phyloP scores from a whole-genome alignment of 2,888 invertebrate species.

The Drosophila recens region DNA sequence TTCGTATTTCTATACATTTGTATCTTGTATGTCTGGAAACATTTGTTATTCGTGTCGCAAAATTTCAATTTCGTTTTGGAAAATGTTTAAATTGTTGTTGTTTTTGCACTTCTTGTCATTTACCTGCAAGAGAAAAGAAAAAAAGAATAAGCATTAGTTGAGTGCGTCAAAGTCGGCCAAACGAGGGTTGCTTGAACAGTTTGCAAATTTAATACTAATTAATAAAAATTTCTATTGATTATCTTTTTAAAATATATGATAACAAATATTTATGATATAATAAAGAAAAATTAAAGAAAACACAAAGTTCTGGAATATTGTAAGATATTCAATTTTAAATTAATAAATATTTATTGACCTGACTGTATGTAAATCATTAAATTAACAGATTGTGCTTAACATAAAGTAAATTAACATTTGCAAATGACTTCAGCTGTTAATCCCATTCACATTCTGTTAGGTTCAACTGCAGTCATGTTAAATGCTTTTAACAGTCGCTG shows the following conservation, averaged over 20 bases:
- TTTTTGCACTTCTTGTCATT: slow-evolving; percentile 46
- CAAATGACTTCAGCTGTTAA: not conserved
- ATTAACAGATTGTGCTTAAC: too few species aligned
- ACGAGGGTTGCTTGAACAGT: slow-evolving; percentile 33
- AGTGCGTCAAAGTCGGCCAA: slow-evolving; percentile 36
- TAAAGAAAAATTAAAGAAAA: not conserved
- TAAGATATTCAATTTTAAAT: too few species aligned
- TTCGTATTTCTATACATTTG: slow-evolving; percentile 15
- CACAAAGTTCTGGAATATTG: not conserved
- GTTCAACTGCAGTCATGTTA: not conserved
- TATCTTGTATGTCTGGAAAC: slow-evolving; percentile 39
- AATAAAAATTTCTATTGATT: not conserved
- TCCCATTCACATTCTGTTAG: not conserved
- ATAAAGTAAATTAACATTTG: not conserved
- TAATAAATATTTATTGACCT: too few species aligned
- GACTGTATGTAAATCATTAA: too few species aligned
- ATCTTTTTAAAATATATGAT: not conserved
- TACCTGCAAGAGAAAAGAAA: slow-evolving; percentile 51
- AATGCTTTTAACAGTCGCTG: not conserved
- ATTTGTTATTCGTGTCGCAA: slow-evolving; percentile 45
- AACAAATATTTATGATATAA: not conserved
- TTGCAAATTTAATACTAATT: not conserved
- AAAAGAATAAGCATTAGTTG: slow-evolving; percentile 42
- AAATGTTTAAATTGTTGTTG: slow-evolving; percentile 26
- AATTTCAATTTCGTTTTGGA: slow-evolving; percentile 47